Percentiles rank a stretch among this genome's conserved stretches.
These are phyloP conservation scores for Ctenopoma multispine DNA, from an alignment of 2,797 vertebrate species.

Conservation along the genomic window DNA sequence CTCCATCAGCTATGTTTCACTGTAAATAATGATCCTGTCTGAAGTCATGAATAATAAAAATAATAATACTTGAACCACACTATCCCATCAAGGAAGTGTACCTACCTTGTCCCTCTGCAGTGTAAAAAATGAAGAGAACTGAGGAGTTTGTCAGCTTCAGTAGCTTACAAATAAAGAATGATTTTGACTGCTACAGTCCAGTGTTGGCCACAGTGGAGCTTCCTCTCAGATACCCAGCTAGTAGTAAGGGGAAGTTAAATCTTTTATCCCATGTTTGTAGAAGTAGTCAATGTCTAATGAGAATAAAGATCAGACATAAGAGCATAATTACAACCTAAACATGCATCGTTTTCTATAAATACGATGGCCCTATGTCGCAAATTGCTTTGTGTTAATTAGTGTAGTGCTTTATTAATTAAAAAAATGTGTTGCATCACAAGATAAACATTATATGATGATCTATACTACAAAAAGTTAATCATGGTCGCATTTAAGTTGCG, in stretches of 20 bases:
- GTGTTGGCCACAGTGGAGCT: not conserved
- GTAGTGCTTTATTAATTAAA: no score
- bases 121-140: constrained; percentile 23
- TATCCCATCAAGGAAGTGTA: constrained; percentile 12
- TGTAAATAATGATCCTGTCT: constrained; percentile 50
- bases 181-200: constrained; percentile 5
- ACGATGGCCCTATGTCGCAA: no score
- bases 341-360: no score
- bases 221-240: not conserved
- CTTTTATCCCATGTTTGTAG: no score
- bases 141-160: constrained; percentile 19
- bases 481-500: no score
- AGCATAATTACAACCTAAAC: no score
- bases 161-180: constrained; percentile 9
- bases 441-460: no score
- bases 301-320: no score
- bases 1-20: constrained; percentile 44
- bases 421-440: no score
- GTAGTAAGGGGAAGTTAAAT: not conserved
- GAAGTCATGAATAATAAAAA: constrained; percentile 51
- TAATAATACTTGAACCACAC: constrained; percentile 9
- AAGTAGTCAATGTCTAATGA: no score
- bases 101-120: constrained; percentile 20
- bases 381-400: no score
- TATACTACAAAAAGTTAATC: no score